Evolutionary conservation across 2,113 vertebrate species (phyloP), one percentile per base, ranked within the genome.

Genomic region (Cervus canadensis): DNA sequence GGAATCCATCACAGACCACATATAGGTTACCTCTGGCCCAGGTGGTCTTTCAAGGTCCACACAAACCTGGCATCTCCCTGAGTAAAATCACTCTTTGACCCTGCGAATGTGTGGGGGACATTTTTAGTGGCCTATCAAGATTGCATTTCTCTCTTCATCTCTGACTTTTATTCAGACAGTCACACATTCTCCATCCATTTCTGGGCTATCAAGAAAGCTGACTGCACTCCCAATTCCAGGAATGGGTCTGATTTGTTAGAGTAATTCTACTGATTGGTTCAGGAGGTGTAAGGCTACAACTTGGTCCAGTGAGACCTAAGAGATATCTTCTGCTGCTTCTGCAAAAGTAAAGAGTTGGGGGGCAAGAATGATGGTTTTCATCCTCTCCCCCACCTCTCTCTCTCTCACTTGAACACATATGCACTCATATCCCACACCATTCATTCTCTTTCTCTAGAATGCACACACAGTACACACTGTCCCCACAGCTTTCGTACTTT

Each of bases 401-500:
- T 12, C 62, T 50, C 25, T 33, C 67, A 8, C 84, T 79, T 17
- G 28, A 23, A 54, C 25, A 59, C 16, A 56, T n/a, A 71, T 33
- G 30, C 30, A 7, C 25, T 40, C n/a, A 79, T 26, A 43, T 67
- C 36, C 19, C 8, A 19, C 54, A 79, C 64, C 81, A 17, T 86
- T 56, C 14, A 26, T 15, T 15, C 30, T 16, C 43, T n/a, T 48
- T 3, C 48, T 45, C 1, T 57, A 52, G 16, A 95, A 95, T 84
- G 7, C n/a, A 88, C 36, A 93, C 3, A 6, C 6, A 88, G 76
- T n/a, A 30, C 3, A 54, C 62, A 40, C 52, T 88, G 21, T 94
- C 95, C 1, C 2, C 74, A 89, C 9, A 28, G n/a, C 79, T 97
- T 98, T 76, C 6, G 64, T 96, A 85, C 81, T 94, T 93, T 87